Evolutionary conservation across 2,113 vertebrate genomes (phyloP).

Genomic region (Speoplatyrhinus poulsoni): DNA sequence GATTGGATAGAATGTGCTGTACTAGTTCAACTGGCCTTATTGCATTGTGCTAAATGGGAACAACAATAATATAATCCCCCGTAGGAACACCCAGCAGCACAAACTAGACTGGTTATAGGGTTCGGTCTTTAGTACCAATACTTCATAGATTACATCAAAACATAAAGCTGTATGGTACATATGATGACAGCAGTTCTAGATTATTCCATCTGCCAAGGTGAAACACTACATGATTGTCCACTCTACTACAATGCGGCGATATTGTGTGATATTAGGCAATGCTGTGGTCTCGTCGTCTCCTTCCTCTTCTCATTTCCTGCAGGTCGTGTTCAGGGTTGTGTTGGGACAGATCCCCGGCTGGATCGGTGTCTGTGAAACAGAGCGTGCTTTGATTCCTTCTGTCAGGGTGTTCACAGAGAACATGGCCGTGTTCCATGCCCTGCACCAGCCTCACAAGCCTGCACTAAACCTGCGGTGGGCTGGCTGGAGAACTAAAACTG

Average conservation of each 20-base stretch:
- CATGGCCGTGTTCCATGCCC: conserved; percentile 18
- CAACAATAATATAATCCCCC: neutral
- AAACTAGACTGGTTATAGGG: conserved; percentile 2
- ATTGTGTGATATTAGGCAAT: neutral
- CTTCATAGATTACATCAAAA: neutral
- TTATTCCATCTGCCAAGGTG: neutral
- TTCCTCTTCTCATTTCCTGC: neutral
- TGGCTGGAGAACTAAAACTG: no score
- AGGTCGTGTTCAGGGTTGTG: neutral
- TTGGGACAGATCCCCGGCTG: neutral
- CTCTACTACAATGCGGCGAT: neutral
- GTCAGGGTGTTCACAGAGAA: neutral
- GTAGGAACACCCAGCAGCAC: neutral
- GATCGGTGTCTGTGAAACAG: neutral
- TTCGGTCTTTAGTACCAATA: conserved; percentile 2
- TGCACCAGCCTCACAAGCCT: conserved; percentile 1
- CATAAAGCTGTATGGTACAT: neutral
- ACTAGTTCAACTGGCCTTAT: conserved; percentile 9
- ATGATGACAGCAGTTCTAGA: conserved; percentile 4
- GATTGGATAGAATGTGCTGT: conserved; percentile 36
- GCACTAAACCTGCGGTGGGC: no score
- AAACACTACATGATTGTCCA: neutral
- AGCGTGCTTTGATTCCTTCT: neutral
- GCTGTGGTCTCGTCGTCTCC: conserved; percentile 20
- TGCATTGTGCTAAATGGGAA: conserved; percentile 12